Percentiles rank a stretch among this genome's conserved stretches.
Evolutionary conservation across 2,113 vertebrate species (phyloP).

Genomic region (Pangasianodon hypophthalmus): DNA sequence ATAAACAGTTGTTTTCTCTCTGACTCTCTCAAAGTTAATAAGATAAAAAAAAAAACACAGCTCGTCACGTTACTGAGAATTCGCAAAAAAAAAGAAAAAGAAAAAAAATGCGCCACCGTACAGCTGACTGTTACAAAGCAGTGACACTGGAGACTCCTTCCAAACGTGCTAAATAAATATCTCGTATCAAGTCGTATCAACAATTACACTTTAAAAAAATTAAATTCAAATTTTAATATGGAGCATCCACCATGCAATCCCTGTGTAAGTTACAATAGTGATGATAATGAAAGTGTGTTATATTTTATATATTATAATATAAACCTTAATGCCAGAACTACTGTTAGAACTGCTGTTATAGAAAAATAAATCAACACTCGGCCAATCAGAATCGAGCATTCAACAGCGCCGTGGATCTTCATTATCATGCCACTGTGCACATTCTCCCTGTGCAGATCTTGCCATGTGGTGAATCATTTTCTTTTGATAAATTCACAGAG

Average conservation of each 20-base stretch:
- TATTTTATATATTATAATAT: neutral
- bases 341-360: neutral
- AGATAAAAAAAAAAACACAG: no score
- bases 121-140: no score
- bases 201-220: no score
- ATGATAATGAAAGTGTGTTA: neutral
- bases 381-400: neutral
- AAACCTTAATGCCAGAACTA: neutral
- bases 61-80: neutral
- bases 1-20: neutral
- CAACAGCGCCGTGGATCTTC: neutral
- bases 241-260: neutral
- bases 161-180: neutral
- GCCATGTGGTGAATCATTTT: neutral
- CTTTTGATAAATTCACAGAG: constrained; percentile 38
- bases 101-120: no score
- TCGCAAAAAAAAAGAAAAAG: neutral
- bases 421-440: constrained; percentile 6
- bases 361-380: neutral
- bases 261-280: neutral
- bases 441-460: neutral
- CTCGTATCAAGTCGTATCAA: neutral
- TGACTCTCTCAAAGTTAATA: no score
- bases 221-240: no score
- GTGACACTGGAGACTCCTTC: no score